These are phyloP conservation scores for Notechis scutatus DNA, from an alignment of 2,113 vertebrate species.

Conservation along the genomic window DNA sequence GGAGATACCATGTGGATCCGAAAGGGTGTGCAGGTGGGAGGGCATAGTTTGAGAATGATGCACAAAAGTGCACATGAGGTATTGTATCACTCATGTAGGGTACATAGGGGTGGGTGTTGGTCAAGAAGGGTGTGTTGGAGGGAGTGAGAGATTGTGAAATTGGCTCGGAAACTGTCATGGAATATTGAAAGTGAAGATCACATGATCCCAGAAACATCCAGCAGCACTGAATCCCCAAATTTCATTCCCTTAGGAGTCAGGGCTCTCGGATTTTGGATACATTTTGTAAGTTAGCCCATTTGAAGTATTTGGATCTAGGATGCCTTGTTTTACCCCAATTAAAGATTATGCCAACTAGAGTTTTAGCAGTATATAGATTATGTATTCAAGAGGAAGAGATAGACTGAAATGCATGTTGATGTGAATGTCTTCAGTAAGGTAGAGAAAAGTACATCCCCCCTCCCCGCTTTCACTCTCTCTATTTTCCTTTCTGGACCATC, in stretches of 20 bases:
- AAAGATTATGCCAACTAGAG: background rate
- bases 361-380: background rate
- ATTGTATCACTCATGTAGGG: background rate
- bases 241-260: background rate
- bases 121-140: background rate
- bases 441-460: slow-evolving; percentile 32
- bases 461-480: background rate
- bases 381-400: background rate
- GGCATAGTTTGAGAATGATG: background rate
- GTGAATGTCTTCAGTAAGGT: slow-evolving; percentile 43
- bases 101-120: background rate
- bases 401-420: slow-evolving; percentile 45
- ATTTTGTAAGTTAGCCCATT: background rate
- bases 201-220: background rate
- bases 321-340: background rate
- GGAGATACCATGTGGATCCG: background rate
- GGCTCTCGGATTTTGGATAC: background rate
- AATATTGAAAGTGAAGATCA: background rate
- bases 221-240: background rate
- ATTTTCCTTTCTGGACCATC: slow-evolving; percentile 44
- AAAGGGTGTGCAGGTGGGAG: background rate
- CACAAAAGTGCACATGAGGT: background rate
- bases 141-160: background rate
- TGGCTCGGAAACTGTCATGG: background rate
- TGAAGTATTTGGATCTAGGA: background rate